phyloP scores from a whole-genome alignment of 1,140 invertebrate genomes.

The Drosophila carrolli region DNA sequence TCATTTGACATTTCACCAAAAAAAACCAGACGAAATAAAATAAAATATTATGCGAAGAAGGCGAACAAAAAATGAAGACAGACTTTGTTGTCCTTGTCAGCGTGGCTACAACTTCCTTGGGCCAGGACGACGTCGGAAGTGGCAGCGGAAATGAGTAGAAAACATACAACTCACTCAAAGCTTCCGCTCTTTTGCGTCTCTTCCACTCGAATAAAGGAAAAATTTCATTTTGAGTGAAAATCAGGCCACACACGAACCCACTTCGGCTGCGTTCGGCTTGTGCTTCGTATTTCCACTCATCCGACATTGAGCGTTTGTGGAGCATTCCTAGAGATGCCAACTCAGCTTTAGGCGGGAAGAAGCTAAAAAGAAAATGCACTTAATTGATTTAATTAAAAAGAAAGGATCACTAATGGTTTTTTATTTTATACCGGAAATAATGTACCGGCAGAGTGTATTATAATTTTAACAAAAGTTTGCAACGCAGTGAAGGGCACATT shows the following conservation, averaged over 20 bases:
- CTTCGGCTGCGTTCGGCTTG: constrained; percentile 24
- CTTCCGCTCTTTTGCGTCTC: neutral
- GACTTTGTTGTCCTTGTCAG: constrained; percentile 42
- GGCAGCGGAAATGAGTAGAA: constrained; percentile 70
- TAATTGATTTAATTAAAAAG: neutral
- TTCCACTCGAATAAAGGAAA: constrained; percentile 25
- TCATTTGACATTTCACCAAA: constrained; percentile 24
- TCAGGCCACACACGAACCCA: constrained; percentile 4
- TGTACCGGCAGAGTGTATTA: too few relatives aligned
- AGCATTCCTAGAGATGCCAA: constrained; percentile 12
- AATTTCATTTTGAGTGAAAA: constrained; percentile 25
- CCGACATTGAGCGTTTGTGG: constrained; percentile 23
- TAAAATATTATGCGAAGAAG: constrained; percentile 19
- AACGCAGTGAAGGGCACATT: too few relatives aligned
- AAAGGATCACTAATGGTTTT: too few relatives aligned
- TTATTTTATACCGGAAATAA: too few relatives aligned
- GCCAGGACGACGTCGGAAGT: constrained; percentile 60
- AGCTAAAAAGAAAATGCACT: neutral
- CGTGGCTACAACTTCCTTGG: constrained; percentile 73
- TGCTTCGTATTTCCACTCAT: constrained; percentile 25
- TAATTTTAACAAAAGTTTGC: too few relatives aligned
- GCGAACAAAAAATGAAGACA: constrained; percentile 25
- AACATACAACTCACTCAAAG: constrained; percentile 38
- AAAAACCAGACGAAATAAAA: constrained; percentile 10
- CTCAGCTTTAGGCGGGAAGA: neutral